Conservation (phyloP, 1,140 invertebrate species). For the Zaprionus davidi region DNA sequence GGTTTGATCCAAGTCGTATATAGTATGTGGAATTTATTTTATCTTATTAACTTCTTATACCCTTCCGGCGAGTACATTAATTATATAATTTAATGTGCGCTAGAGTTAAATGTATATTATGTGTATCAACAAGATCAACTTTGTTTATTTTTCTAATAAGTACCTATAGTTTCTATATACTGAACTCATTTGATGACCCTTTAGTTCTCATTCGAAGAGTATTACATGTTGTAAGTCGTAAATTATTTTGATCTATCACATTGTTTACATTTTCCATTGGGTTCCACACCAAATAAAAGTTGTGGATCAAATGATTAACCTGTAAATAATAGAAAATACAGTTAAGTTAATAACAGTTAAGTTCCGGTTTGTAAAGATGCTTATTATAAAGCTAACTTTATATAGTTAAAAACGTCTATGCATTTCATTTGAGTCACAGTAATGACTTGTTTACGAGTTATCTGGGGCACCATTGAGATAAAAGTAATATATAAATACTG, state of each 20-base stretch:
- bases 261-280: not conserved
- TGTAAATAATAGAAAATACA: slow-evolving; percentile 86
- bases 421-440: not conserved
- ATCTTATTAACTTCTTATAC: not conserved
- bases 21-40: not conserved
- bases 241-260: not conserved
- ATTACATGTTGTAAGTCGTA: not conserved
- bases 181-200: not conserved
- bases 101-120: not conserved
- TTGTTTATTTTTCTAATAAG: not conserved
- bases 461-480: not conserved
- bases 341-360: not conserved
- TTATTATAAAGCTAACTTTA: not conserved
- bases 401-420: not conserved
- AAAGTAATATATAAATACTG: not conserved
- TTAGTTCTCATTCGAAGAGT: not conserved
- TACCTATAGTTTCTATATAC: not conserved
- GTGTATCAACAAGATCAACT: not conserved
- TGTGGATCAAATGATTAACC: slow-evolving; percentile 77
- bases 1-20: slow-evolving; percentile 3
- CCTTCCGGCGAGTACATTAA: not conserved
- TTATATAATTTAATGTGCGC: not conserved
- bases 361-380: not conserved
- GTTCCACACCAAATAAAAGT: slow-evolving; percentile 47
- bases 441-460: not conserved